Evolutionary conservation across 2,888 invertebrate species (phyloP).

Genomic region (Drosophila niveifrons): DNA sequence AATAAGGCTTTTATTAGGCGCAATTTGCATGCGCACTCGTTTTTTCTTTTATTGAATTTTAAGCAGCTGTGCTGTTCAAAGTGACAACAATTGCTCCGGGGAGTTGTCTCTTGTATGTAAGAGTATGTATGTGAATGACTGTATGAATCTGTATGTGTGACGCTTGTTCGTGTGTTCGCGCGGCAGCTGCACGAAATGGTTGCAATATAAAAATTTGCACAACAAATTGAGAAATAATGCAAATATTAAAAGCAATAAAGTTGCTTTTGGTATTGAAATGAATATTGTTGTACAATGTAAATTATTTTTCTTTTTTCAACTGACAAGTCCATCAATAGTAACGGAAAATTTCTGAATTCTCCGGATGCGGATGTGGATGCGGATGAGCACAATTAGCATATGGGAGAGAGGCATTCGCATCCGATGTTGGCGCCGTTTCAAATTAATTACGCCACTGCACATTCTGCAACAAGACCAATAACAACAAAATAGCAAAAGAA

Average conservation of each 20-base stretch:
- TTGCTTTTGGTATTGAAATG: conserved; percentile 30
- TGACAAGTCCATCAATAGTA: conserved; percentile 53
- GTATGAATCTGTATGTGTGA: conserved; percentile 17
- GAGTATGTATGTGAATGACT: conserved; percentile 22
- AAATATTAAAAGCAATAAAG: conserved; percentile 72
- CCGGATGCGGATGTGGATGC: conserved; percentile 64
- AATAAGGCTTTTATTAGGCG: conserved; percentile 71
- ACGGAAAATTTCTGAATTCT: conserved; percentile 32
- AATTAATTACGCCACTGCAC: conserved; percentile 80
- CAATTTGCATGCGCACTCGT: conserved; percentile 71
- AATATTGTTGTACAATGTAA: conserved; percentile 30
- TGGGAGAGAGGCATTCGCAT: conserved; percentile 41
- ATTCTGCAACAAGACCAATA: conserved; percentile 46
- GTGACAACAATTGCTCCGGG: conserved; percentile 67
- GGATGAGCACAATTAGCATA: conserved; percentile 75
- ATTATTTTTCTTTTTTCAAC: conserved; percentile 45
- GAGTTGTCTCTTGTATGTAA: not conserved
- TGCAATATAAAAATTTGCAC: conserved; percentile 68
- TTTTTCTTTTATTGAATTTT: conserved; percentile 77
- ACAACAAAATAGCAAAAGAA: conserved; percentile 18
- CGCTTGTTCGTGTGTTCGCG: conserved; percentile 27
- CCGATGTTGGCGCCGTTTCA: conserved; percentile 75
- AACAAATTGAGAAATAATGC: conserved; percentile 79
- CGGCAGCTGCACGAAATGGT: conserved; percentile 67
- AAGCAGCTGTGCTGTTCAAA: conserved; percentile 73